Conservation (phyloP, 2,797 vertebrate species). For the Tapirus indicus region DNA sequence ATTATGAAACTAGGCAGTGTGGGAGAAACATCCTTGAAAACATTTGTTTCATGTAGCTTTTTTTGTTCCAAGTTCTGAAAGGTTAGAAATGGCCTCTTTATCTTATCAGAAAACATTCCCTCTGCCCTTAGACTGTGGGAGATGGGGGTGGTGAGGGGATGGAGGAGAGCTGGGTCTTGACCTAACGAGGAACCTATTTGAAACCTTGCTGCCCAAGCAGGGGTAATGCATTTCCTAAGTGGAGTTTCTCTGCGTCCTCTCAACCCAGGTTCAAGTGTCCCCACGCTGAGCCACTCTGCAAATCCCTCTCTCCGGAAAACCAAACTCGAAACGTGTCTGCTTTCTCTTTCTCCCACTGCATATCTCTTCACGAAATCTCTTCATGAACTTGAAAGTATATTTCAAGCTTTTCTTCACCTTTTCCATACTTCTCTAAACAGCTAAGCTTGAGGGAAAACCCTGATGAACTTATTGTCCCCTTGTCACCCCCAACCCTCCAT, state of each 20-base stretch:
- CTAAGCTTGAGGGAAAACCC: background rate
- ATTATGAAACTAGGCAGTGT: background rate
- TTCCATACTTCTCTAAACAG: background rate
- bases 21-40: background rate
- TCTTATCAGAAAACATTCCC: background rate
- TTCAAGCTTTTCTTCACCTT: background rate
- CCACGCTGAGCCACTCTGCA: background rate
- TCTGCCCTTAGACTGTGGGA: background rate
- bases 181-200: background rate
- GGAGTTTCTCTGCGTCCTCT: background rate
- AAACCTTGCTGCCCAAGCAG: background rate
- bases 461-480: background rate
- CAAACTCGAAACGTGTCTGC: background rate
- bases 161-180: background rate
- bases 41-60: background rate
- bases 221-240: background rate
- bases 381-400: background rate
- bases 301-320: background rate
- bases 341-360: background rate
- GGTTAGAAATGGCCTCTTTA: slow-evolving; percentile 30
- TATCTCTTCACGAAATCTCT: background rate
- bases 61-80: slow-evolving; percentile 52
- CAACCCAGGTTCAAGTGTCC: background rate
- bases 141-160: background rate
- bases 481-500: fast-evolving